phyloP scores from a whole-genome alignment of 2,888 invertebrate species.

The Athrips mouffetella region DNA sequence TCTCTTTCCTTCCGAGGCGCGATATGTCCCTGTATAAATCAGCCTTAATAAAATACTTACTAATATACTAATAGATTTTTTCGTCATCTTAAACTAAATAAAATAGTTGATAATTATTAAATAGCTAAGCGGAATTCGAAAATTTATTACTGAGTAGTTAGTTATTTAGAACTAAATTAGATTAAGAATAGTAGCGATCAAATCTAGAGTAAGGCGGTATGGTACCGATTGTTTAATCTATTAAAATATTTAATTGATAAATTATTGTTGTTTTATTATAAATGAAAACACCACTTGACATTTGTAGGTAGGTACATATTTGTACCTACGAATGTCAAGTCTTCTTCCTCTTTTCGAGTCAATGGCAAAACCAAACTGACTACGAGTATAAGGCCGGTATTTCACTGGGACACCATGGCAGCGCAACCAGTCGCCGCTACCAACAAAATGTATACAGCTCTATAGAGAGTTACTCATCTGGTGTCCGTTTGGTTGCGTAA shows the following conservation, averaged over 20 bases:
- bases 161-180: constrained; percentile 13
- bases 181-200: constrained; percentile 14
- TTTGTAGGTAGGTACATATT: no score
- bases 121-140: constrained; percentile 2
- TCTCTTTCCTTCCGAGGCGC: no score
- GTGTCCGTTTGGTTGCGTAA: no score
- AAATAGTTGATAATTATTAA: neutral
- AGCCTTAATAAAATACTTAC: constrained; percentile 3
- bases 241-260: constrained; percentile 47
- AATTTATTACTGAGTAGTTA: constrained; percentile 8
- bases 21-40: no score
- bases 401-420: no score
- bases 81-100: neutral
- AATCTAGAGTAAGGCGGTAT: constrained; percentile 29
- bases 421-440: no score
- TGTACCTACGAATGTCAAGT: no score
- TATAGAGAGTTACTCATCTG: no score
- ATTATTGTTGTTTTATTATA: constrained; percentile 30
- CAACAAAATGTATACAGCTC: no score
- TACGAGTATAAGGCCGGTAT: no score
- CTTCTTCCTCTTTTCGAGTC: neutral
- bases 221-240: constrained; percentile 52
- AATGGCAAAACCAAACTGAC: no score
- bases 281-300: neutral
- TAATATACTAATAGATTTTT: constrained; percentile 1